Base-by-base conservation (phyloP, 1,140 invertebrate genomes). In the Gryllus bimaculatus region DNA sequence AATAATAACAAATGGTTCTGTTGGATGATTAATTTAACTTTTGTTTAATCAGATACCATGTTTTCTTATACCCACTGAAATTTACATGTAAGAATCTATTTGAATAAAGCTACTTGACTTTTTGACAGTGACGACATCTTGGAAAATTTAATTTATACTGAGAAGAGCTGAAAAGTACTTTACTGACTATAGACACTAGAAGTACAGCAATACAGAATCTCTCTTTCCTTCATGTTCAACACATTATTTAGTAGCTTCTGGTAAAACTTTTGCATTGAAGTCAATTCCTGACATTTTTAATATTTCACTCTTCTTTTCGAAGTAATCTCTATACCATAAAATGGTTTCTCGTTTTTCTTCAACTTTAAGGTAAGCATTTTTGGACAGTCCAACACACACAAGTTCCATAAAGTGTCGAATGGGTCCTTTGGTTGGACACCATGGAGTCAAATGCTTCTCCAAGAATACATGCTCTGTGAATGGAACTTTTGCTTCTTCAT, bases 371-470 rank as follows among this genome's bases (percentile, higher is more conserved):
- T 94, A 96, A 8, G 95, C 91, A 89, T 99, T 99, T 86, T 97
- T 97, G 0, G 96, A 96, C 12, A 99, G 88, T n/a, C 96, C 97
- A 0, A 94, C 90, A 82, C 93, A 94, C 0, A 99, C 96, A 8
- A 99, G 88, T 85, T 99, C 96, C 97, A 99, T 99, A 85, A 98
- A 99, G 86, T 98, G 95, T 20, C 95, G 88, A 79, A 99, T 90
- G 0, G 97, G 96, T 0, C 97, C 97, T 83, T 89, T 91, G 66
- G 87, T 89, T 0, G 98, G 97, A 87, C 98, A 98, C 93, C 95
- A 97, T 4, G 88, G 90, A 84, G 93, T 90, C 26, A 98, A 87
- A 84, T 96, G 91, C 21, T 89, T 85, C 81, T 99, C 96, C 10
- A 99, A 86, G 85, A 99, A 98, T 20, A 99, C 90, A 84, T 99